A percentile compares a stretch with the other conserved stretches of the same genome.
Evolutionary conservation across 2,797 vertebrate species (phyloP).

Genomic region (Tokudaia tokunoshimensis): DNA sequence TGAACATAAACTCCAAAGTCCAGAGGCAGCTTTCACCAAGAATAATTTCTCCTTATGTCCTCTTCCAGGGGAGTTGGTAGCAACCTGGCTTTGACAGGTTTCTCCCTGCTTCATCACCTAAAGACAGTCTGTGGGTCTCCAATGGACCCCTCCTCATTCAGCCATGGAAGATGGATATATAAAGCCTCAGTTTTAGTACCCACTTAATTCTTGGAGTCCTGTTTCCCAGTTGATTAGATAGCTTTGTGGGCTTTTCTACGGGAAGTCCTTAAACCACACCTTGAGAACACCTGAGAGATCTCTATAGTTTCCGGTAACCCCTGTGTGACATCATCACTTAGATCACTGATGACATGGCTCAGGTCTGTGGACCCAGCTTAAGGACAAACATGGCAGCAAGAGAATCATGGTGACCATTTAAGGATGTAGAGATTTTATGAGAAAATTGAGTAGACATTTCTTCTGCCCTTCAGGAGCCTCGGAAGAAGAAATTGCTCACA

Average conservation of each 20-base stretch:
- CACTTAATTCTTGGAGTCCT: background rate
- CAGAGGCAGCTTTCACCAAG: background rate
- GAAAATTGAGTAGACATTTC: background rate
- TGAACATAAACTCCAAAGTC: background rate
- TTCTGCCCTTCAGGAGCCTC: background rate
- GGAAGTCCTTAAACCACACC: background rate
- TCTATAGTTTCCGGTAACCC: background rate
- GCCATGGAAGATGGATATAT: background rate
- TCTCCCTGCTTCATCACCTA: background rate
- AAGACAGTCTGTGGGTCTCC: background rate
- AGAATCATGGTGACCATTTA: background rate
- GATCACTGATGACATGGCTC: background rate
- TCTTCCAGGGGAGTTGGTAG: background rate
- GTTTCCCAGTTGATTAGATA: background rate
- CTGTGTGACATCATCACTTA: no score
- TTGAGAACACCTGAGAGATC: background rate
- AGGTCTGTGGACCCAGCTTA: background rate
- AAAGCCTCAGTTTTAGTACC: background rate
- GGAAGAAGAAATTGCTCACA: background rate
- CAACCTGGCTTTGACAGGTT: background rate
- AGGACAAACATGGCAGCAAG: background rate
- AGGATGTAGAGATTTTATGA: background rate
- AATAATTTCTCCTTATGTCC: background rate
- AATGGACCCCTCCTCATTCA: background rate
- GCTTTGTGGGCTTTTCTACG: background rate